Conservation (phyloP, 2,888 invertebrate genomes). For the Camptogramma bilineatum region DNA sequence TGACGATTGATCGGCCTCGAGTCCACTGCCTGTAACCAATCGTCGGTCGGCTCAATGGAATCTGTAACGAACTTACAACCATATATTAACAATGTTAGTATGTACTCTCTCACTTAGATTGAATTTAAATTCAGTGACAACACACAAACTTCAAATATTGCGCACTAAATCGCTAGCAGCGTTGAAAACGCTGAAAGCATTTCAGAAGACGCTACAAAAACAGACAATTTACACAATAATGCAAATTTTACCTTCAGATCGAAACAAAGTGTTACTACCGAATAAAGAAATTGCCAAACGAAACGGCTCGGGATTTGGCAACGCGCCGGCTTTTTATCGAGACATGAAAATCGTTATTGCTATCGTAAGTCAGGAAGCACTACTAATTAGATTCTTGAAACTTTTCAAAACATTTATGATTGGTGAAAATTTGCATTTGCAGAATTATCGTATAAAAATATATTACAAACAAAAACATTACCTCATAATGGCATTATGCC, state of each 20-base stretch:
- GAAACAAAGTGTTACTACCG: slow-evolving; percentile 38
- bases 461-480: slow-evolving; percentile 78
- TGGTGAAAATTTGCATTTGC: slow-evolving; percentile 16
- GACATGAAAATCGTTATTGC: slow-evolving; percentile 33
- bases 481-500: slow-evolving; percentile 63
- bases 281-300: slow-evolving; percentile 40
- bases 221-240: slow-evolving; percentile 35
- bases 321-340: slow-evolving; percentile 34
- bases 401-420: slow-evolving; percentile 24
- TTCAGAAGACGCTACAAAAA: slow-evolving; percentile 30
- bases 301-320: slow-evolving; percentile 39
- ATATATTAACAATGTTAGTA: slow-evolving; percentile 46
- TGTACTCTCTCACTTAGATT: slow-evolving; percentile 7
- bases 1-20: slow-evolving; percentile 55
- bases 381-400: slow-evolving; percentile 27
- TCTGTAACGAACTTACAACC: slow-evolving; percentile 52
- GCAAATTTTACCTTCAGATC: slow-evolving; percentile 32
- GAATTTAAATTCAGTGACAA: slow-evolving; percentile 34
- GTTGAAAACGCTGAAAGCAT: slow-evolving; percentile 16
- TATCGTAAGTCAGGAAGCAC: slow-evolving; percentile 32
- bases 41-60: slow-evolving; percentile 56
- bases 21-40: slow-evolving; percentile 63
- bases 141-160: slow-evolving; percentile 10
- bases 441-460: slow-evolving; percentile 56
- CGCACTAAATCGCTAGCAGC: slow-evolving; percentile 9